Evolutionary conservation across 2,888 invertebrate genomes (phyloP).

Genomic region (Conops quadrifasciatus): DNA sequence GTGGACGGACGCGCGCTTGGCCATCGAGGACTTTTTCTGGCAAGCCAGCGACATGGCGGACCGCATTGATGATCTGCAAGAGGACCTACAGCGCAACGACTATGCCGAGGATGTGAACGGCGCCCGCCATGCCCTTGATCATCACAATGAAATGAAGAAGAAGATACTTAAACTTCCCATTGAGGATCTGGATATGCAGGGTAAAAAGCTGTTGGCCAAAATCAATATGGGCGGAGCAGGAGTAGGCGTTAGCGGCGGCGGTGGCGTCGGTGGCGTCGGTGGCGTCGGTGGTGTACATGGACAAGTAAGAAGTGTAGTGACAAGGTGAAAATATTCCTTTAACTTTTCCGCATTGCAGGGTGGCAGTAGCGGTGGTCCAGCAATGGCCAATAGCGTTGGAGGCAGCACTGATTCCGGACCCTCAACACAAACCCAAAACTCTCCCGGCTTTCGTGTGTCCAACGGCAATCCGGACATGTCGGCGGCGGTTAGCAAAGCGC

Average conservation of each 20-base stretch:
- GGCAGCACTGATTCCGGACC: slow-evolving; percentile 69
- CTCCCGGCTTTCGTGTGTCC: slow-evolving; percentile 58
- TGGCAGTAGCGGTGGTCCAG: slow-evolving; percentile 44
- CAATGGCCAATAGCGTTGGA: slow-evolving; percentile 49
- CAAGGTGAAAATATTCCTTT: background rate
- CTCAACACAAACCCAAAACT: slow-evolving; percentile 65
- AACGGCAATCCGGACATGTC: slow-evolving; percentile 66
- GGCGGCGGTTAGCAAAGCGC: slow-evolving; percentile 74
- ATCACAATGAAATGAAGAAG: slow-evolving; percentile 93
- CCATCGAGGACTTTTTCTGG: slow-evolving; percentile 95
- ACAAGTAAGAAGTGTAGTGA: slow-evolving; percentile 42
- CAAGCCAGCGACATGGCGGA: slow-evolving; percentile 93
- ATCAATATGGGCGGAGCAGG: slow-evolving; percentile 53
- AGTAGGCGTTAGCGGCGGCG: slow-evolving; percentile 43
- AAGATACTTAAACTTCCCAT: slow-evolving; percentile 93
- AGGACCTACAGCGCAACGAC: slow-evolving; percentile 91
- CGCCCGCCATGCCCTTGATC: slow-evolving; percentile 90
- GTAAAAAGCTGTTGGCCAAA: slow-evolving; percentile 71
- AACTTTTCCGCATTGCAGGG: slow-evolving; percentile 27
- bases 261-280: slow-evolving; percentile 43
- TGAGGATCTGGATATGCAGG: slow-evolving; percentile 91
- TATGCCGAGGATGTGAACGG: slow-evolving; percentile 94
- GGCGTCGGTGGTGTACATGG: slow-evolving; percentile 43
- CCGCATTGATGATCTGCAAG: slow-evolving; percentile 90
- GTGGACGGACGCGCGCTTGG: slow-evolving; percentile 95